Evolutionary conservation across 2,113 vertebrate species (phyloP).

Genomic region (Salvelinus sp.): DNA sequence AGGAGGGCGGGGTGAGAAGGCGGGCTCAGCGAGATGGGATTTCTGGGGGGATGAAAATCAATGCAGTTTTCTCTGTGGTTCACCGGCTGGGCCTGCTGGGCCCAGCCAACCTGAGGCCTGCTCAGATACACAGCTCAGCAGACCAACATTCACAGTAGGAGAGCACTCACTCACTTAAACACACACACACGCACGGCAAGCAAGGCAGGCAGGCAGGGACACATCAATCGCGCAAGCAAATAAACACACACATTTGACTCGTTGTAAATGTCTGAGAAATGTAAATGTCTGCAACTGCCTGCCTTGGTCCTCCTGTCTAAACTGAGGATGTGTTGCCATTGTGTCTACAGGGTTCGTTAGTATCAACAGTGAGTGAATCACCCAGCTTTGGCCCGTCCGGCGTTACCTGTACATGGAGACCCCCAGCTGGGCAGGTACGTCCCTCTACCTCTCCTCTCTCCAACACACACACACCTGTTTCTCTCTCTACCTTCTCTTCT

Average conservation of each 20-base stretch:
- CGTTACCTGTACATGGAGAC: conserved; percentile 79
- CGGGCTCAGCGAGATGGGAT: conserved; percentile 45
- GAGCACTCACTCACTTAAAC: conserved; percentile 3
- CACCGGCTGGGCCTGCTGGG: conserved; percentile 63
- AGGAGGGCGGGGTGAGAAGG: conserved; percentile 43
- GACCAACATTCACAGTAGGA: conserved; percentile 41
- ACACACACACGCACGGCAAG: background rate
- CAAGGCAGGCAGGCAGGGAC: no score
- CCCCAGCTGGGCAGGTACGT: conserved; percentile 79
- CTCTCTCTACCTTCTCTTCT: no score
- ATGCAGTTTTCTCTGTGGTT: conserved; percentile 61
- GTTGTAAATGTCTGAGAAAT: no score
- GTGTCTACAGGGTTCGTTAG: conserved; percentile 52
- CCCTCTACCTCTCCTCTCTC: background rate
- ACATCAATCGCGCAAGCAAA: no score
- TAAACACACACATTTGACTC: no score
- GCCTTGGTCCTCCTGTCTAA: background rate
- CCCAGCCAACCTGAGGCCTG: conserved; percentile 64
- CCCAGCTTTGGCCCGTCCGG: conserved; percentile 59
- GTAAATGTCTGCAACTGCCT: background rate
- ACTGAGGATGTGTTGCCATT: conserved; percentile 21
- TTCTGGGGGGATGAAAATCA: conserved; percentile 72
- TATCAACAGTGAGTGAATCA: conserved; percentile 58
- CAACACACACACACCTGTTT: background rate
- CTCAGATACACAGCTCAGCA: conserved; percentile 63